Evolutionary conservation across 2,113 vertebrate species (phyloP).

Genomic region (Tringa solitaria): DNA sequence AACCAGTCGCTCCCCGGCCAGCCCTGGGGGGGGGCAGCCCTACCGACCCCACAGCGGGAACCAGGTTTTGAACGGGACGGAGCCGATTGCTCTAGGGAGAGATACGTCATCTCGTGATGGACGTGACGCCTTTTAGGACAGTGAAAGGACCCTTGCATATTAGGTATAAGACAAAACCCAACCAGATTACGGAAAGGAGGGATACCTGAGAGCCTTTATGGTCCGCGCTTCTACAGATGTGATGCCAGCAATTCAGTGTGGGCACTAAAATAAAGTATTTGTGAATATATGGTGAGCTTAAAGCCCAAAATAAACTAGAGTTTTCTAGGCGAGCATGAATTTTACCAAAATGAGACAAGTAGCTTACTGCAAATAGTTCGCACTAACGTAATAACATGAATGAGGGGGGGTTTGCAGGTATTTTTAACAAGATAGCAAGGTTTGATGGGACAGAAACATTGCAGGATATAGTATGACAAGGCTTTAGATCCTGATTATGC

Average conservation of each 20-base stretch:
- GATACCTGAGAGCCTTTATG: accelerated
- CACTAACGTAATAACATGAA: background rate
- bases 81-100: accelerated
- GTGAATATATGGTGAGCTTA: background rate
- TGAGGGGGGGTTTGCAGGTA: accelerated
- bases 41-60: accelerated
- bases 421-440: background rate
- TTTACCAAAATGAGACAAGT: background rate
- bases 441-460: background rate
- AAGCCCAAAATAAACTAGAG: background rate
- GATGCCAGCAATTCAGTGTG: background rate
- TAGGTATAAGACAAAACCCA: accelerated
- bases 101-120: accelerated
- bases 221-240: background rate
- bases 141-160: accelerated
- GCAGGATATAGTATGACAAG: background rate
- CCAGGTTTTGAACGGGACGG: accelerated
- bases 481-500: background rate
- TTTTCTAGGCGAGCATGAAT: background rate
- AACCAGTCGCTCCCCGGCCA: background rate
- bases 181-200: background rate
- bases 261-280: background rate
- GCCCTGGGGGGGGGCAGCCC: background rate
- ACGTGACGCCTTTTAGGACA: accelerated
- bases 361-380: background rate